Evolutionary conservation across 2,113 vertebrate species (phyloP).

Genomic region (Lamprotornis superbus): DNA sequence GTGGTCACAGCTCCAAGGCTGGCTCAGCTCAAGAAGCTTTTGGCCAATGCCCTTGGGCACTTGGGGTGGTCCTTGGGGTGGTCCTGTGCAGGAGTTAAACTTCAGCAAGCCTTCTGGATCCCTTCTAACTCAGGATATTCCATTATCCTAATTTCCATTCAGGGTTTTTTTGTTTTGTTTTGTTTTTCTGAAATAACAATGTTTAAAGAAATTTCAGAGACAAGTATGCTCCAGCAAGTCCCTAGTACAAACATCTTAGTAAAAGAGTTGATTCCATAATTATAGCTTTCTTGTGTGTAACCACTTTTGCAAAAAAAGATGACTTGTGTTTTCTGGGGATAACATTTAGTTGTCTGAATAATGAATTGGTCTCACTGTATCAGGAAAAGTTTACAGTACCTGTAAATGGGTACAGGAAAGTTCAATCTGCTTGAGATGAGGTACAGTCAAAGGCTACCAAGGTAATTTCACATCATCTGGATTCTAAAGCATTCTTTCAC

Average conservation of each 20-base stretch:
- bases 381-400: background rate
- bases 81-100: background rate
- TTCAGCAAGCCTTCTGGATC: background rate
- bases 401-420: background rate
- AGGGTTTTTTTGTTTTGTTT: too few relatives aligned
- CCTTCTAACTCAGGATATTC: background rate
- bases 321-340: background rate
- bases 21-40: rapidly evolving
- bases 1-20: rapidly evolving
- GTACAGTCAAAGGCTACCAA: background rate
- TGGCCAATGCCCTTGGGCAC: background rate
- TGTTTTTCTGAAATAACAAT: background rate
- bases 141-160: background rate
- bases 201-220: background rate
- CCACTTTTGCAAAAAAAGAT: background rate
- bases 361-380: background rate
- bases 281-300: background rate
- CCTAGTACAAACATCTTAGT: background rate
- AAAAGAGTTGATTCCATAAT: background rate
- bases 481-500: background rate
- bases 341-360: background rate
- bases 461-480: background rate
- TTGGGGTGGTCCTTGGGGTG: background rate
- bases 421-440: background rate
- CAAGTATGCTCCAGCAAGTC: background rate